These are phyloP conservation scores for Drymonia ruficornis DNA, from an alignment of 2,888 invertebrate genomes.

Conservation along the genomic window DNA sequence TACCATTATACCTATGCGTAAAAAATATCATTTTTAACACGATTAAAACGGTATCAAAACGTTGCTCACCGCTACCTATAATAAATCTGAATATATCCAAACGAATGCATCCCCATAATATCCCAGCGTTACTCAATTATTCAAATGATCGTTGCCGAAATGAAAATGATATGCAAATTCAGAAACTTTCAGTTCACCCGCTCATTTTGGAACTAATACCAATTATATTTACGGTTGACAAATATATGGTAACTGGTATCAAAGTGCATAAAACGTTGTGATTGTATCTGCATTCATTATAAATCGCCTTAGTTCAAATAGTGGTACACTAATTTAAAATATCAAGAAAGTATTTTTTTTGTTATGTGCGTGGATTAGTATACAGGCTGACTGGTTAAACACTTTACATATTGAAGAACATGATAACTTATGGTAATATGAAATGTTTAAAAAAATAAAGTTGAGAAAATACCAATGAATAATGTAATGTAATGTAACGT, in stretches of 20 bases:
- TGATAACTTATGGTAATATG: no score
- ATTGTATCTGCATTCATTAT: no score
- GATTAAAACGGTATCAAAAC: not conserved
- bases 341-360: no score
- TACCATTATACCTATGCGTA: not conserved
- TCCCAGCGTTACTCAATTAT: constrained; percentile 74
- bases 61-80: constrained; percentile 9
- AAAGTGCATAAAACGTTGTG: not conserved
- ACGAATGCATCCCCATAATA: constrained; percentile 50
- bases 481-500: no score
- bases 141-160: constrained; percentile 66
- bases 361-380: no score
- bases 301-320: no score
- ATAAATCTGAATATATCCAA: constrained; percentile 56
- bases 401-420: no score
- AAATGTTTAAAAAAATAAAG: no score
- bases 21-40: not conserved
- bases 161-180: constrained; percentile 66
- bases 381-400: no score
- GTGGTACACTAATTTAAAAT: no score
- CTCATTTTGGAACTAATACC: constrained; percentile 30
- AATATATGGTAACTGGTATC: constrained; percentile 1
- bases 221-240: constrained; percentile 23
- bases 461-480: no score
- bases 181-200: constrained; percentile 39